Conservation (phyloP, 2,113 vertebrate species). For the Lepus timidus region DNA sequence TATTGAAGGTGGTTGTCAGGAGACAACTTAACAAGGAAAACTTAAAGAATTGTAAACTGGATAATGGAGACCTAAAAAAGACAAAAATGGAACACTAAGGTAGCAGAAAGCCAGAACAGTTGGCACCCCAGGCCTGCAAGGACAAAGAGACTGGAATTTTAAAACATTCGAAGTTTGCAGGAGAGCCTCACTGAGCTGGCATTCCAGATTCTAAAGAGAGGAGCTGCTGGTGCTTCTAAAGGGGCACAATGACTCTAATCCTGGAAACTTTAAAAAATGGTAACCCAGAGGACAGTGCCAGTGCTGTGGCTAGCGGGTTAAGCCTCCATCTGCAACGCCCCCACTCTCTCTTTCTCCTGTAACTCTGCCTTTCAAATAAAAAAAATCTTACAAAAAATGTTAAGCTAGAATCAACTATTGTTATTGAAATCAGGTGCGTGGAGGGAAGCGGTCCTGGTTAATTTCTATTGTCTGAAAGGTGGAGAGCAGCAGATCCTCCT, state of each 20-base stretch:
- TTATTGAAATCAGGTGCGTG: background rate
- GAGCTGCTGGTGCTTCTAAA: background rate
- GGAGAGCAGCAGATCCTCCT: background rate
- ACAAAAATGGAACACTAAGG: background rate
- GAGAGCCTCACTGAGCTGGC: background rate
- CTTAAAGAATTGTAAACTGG: background rate
- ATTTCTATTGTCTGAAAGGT: background rate
- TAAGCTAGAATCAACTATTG: background rate
- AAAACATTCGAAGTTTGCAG: background rate
- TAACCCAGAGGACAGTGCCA: too few relatives aligned
- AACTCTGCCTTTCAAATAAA: too few relatives aligned
- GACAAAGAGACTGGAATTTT: background rate
- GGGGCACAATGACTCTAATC: background rate
- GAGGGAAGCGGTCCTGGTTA: background rate
- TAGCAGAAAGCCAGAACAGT: background rate
- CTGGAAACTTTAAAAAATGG: background rate
- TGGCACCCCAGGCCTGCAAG: background rate
- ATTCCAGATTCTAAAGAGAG: background rate
- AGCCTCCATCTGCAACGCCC: too few relatives aligned
- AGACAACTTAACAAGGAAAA: background rate
- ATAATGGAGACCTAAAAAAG: background rate
- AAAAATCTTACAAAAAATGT: background rate
- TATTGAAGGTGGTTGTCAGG: background rate
- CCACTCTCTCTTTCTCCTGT: too few relatives aligned
- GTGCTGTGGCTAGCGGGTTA: too few relatives aligned